Evolutionary conservation across 2,888 invertebrate species (phyloP), one percentile per base, ranked within the genome.

Genomic region (Campoletis raptor): DNA sequence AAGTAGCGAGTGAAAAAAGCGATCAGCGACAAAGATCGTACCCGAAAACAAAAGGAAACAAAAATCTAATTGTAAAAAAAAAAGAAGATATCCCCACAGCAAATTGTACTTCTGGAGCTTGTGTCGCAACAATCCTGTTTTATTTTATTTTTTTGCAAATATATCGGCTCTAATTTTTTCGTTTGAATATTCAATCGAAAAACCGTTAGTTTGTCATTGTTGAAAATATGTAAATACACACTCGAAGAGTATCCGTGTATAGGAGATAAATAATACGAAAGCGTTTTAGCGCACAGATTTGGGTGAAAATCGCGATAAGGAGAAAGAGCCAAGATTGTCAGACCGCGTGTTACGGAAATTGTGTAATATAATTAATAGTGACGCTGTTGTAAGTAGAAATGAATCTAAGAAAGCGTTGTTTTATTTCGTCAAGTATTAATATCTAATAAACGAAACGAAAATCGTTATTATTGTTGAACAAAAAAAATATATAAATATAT

Each of bases 341-440:
- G 64, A 45, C 54, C 61, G 72, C 66, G 77, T 40, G 72, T 66
- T 83, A 83, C 85, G 85, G 83, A 84, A 81, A 89, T 87, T 85
- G 88, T 89, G 87, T 88, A 87, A 87, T 86, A 88, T 88, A 89
- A 88, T 86, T 82, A 81, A 78, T 78, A 84, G 73, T 76, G 57
- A 40, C 78, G 81, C 88, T 82, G 76, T 87, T 87, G 76, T 85
- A 87, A 74, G 83, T 87, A 88, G 87, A 85, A 81, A 85, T 80
- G 79, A 48, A 81, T 81, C 40, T 81, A 81, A 83, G 48, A n/a
- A 83, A 78, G 73, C 78, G 81, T 86, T 79, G 69, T 85, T 72
- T 61, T 72, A 30, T 79, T 70, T 79, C 77, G 72, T 80, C 52
- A 81, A 84, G 86, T 86, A 86, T 86, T 86, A 78, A 86, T 84